Conservation (phyloP, 1,140 invertebrate genomes). For the Aphis craccivora region DNA sequence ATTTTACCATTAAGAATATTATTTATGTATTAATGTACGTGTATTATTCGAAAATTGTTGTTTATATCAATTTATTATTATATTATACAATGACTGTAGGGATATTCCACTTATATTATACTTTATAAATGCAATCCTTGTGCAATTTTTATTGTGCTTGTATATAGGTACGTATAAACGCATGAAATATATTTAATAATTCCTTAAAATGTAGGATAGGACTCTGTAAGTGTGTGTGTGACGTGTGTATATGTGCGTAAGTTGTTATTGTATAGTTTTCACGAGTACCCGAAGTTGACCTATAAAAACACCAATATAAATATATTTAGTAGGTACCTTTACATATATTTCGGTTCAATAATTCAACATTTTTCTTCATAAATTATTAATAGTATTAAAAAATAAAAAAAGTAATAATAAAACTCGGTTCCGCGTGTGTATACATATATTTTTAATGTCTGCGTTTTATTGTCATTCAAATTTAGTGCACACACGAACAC, state of each 20-base stretch:
- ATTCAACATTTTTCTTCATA: conserved; percentile 17
- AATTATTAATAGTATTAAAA: conserved; percentile 12
- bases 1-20: not conserved
- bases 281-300: not conserved
- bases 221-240: not conserved
- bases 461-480: conserved; percentile 31
- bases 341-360: not conserved
- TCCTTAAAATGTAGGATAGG: not conserved
- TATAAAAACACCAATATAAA: not conserved
- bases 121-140: not conserved
- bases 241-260: too few species aligned
- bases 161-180: not conserved
- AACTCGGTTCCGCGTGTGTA: not conserved
- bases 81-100: not conserved
- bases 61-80: not conserved
- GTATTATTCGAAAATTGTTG: not conserved
- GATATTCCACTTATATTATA: not conserved
- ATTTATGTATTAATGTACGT: not conserved
- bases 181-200: not conserved
- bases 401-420: conserved; percentile 11
- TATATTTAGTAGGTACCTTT: not conserved
- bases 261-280: not conserved
- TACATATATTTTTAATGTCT: not conserved
- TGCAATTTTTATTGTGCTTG: not conserved
- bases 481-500: not conserved